Conservation (phyloP, 2,888 invertebrate species). For the Conus canariensis region DNA sequence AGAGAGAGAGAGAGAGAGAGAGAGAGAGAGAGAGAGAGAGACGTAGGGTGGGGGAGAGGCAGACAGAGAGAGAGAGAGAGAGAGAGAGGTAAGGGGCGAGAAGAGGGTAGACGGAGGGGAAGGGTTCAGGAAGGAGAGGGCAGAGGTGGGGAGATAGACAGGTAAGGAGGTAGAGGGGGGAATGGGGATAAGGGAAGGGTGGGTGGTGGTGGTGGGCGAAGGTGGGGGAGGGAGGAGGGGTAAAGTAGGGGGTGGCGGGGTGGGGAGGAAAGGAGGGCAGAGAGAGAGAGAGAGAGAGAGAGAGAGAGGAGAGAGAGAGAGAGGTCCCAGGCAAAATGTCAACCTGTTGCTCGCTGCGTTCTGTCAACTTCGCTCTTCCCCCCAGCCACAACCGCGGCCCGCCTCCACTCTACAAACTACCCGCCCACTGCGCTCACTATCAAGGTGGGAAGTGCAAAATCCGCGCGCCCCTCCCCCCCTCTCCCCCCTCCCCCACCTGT, state of each 20-base stretch:
- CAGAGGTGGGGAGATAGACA: too few relatives aligned
- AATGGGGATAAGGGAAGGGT: too few relatives aligned
- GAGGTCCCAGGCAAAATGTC: neutral
- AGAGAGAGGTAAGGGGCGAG: neutral
- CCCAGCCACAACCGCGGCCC: neutral
- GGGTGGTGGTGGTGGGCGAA: too few relatives aligned
- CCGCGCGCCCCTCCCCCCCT: neutral
- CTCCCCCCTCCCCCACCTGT: neutral
- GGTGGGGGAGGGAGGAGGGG: neutral
- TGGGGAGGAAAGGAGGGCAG: neutral
- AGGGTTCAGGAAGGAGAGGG: too few relatives aligned
- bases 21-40: conserved; percentile 2
- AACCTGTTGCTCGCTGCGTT: neutral
- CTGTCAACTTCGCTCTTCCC: neutral
- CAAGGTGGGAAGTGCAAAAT: too few relatives aligned
- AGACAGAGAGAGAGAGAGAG: conserved; percentile 10
- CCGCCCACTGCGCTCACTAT: too few relatives aligned
- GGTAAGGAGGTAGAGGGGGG: too few relatives aligned
- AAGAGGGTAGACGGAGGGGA: neutral
- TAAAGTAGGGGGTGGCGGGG: neutral
- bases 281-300: neutral
- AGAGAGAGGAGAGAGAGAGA: neutral
- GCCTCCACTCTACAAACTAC: neutral
- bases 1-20: neutral
- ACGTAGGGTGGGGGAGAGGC: neutral